Percentiles rank a stretch among this genome's conserved stretches.
Evolutionary conservation across 2,113 vertebrate species (phyloP).

Genomic region (Anhinga anhinga): DNA sequence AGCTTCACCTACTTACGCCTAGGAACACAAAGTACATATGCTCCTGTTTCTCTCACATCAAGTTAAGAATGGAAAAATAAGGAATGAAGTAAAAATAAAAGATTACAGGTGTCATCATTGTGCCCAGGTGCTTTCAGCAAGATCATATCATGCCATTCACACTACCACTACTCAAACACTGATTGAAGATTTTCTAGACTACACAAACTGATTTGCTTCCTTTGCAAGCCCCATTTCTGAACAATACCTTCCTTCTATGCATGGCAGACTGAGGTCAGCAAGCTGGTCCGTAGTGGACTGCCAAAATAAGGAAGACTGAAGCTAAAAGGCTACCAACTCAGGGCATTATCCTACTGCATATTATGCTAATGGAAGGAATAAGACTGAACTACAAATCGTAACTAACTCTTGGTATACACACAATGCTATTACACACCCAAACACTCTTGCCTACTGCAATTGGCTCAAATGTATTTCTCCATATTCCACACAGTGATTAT

Average conservation of each 20-base stretch:
- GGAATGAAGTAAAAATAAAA: not conserved
- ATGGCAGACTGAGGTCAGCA: not conserved
- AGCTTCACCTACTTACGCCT: not conserved
- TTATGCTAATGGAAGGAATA: not conserved
- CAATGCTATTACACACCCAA: not conserved
- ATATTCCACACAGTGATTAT: not conserved
- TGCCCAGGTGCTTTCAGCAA: not conserved
- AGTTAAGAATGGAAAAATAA: not conserved
- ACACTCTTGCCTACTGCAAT: not conserved
- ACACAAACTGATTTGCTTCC: not conserved
- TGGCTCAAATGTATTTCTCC: not conserved
- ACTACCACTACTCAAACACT: not conserved
- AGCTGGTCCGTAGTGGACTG: not conserved
- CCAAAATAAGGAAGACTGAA: not conserved
- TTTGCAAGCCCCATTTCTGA: not conserved
- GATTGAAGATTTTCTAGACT: not conserved
- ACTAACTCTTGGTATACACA: not conserved
- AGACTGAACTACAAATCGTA: not conserved
- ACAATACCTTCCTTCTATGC: not conserved
- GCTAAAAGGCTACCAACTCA: not conserved
- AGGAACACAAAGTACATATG: not conserved
- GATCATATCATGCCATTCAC: not conserved
- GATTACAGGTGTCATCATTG: not conserved
- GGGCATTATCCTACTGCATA: not conserved
- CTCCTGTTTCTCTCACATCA: not conserved